Conservation (phyloP, 2,113 vertebrate genomes). For the Etia nguti region DNA sequence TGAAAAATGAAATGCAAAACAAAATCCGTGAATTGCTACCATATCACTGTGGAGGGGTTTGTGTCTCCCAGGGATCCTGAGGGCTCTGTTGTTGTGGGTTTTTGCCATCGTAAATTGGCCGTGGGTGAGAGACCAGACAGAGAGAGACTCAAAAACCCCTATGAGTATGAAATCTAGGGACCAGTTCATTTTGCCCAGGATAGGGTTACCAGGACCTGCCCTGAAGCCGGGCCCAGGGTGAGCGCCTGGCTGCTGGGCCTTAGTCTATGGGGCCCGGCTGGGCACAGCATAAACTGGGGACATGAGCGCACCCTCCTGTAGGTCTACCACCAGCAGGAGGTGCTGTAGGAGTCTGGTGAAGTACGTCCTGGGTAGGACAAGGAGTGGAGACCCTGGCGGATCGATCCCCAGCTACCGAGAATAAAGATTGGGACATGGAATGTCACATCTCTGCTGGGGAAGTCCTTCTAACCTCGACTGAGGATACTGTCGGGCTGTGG, state of each 20-base stretch:
- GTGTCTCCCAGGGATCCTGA: rapidly evolving
- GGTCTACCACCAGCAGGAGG: background rate
- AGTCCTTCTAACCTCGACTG: rapidly evolving
- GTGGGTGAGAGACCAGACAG: background rate
- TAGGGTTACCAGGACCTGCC: background rate
- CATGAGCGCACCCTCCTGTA: background rate
- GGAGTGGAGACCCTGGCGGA: background rate
- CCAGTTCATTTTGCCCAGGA: background rate
- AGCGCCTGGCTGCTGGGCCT: background rate
- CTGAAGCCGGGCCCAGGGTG: rapidly evolving
- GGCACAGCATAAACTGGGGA: background rate
- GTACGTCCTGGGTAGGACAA: background rate
- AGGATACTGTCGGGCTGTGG: background rate
- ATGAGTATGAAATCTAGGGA: background rate
- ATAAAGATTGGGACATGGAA: background rate
- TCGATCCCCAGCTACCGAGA: background rate
- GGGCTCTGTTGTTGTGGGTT: background rate
- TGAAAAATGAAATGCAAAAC: background rate
- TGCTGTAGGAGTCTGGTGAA: background rate
- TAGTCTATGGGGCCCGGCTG: rapidly evolving
- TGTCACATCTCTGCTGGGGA: rapidly evolving
- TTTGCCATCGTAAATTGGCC: background rate
- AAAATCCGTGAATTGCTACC: background rate
- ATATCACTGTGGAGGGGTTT: rapidly evolving
- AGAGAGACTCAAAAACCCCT: background rate